phyloP scores from a whole-genome alignment of 2,888 invertebrate genomes.

The Microdon myrmicae region DNA sequence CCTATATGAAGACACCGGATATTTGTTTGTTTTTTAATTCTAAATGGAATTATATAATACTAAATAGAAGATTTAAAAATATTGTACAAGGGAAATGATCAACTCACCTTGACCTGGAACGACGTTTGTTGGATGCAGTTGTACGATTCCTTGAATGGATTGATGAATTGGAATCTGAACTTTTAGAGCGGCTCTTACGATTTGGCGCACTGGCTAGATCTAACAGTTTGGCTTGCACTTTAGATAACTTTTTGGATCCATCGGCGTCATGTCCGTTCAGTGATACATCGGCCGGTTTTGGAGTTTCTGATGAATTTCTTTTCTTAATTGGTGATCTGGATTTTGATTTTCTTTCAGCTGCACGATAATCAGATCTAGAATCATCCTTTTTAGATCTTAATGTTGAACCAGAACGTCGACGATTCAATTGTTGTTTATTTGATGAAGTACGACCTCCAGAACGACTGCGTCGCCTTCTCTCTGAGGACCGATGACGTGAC shows the following conservation, averaged over 20 bases:
- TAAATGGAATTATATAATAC: too few species aligned
- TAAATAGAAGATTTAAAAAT: too few species aligned
- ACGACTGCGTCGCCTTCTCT: conserved; percentile 54
- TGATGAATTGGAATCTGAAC: conserved; percentile 50
- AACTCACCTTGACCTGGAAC: conserved; percentile 42
- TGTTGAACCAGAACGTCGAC: conserved; percentile 55
- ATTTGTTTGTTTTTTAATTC: too few species aligned
- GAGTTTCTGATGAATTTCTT: conserved; percentile 34
- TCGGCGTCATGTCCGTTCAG: conserved; percentile 40
- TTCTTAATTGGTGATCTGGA: conserved; percentile 56
- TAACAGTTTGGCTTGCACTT: conserved; percentile 73
- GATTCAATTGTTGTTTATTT: conserved; percentile 54
- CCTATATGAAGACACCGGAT: conserved; percentile 54
- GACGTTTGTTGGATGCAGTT: conserved; percentile 18
- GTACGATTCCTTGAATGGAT: conserved; percentile 37
- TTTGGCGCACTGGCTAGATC: conserved; percentile 69
- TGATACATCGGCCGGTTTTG: conserved; percentile 30
- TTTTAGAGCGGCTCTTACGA: conserved; percentile 55
- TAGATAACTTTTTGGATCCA: conserved; percentile 65
- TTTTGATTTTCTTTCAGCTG: conserved; percentile 54
- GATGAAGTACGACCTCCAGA: conserved; percentile 55
- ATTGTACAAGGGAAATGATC: neutral
- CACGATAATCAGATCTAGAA: conserved; percentile 52
- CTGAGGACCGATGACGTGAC: conserved; percentile 56
- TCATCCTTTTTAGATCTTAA: conserved; percentile 53